phyloP scores from a whole-genome alignment of 1,140 invertebrate species.

The Lordiphosa stackelbergi region DNA sequence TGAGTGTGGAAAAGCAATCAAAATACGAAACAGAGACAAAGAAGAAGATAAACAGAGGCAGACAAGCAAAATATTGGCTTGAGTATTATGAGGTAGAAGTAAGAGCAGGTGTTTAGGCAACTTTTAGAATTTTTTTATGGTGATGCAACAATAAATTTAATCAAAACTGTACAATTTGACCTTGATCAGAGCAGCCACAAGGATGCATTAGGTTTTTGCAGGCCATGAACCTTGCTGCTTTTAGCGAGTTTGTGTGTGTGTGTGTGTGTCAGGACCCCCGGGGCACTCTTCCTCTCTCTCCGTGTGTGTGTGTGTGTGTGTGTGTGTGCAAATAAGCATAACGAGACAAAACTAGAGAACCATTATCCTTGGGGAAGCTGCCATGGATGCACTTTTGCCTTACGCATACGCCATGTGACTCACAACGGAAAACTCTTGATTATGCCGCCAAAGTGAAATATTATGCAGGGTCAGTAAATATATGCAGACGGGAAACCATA shows the following conservation, averaged over 20 bases:
- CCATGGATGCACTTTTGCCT: constrained; percentile 33
- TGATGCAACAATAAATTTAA: constrained; percentile 71
- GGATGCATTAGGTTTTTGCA: constrained; percentile 38
- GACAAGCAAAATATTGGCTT: constrained; percentile 72
- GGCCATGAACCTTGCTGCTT: constrained; percentile 54
- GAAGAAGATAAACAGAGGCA: constrained; percentile 70
- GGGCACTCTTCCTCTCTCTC: constrained; percentile 31
- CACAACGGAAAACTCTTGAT: constrained; percentile 63
- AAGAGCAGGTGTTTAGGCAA: constrained; percentile 8
- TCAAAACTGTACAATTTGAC: constrained; percentile 71
- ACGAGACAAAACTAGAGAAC: constrained; percentile 42
- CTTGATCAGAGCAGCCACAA: constrained; percentile 42
- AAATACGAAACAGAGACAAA: constrained; percentile 60
- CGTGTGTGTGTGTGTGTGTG: constrained; percentile 6
- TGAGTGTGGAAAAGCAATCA: constrained; percentile 68
- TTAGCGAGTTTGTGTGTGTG: constrained; percentile 20
- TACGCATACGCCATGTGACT: constrained; percentile 51
- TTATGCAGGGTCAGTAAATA: constrained; percentile 66
- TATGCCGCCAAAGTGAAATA: constrained; percentile 74
- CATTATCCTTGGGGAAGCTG: constrained; percentile 65
- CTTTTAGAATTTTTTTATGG: constrained; percentile 41
- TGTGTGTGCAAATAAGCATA: constrained; percentile 62
- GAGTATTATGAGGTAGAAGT: constrained; percentile 9
- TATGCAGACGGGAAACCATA: constrained; percentile 13
- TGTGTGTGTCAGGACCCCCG: constrained; percentile 35